These are phyloP conservation scores for Eudemis profundana DNA, from an alignment of 2,888 invertebrate genomes.

Conservation along the genomic window DNA sequence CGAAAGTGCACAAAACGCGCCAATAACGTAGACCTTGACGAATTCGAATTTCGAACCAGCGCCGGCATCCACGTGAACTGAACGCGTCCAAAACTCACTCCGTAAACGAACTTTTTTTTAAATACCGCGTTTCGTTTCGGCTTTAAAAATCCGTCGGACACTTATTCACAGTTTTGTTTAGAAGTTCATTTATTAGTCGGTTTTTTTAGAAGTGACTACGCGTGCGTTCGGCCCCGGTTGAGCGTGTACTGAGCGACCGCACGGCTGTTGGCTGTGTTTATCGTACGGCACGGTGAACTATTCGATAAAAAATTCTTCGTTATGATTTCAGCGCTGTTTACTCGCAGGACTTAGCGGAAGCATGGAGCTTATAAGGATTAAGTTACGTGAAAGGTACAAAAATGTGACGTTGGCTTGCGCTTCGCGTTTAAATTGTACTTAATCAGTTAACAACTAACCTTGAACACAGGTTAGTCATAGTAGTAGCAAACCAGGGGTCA, in stretches of 20 bases:
- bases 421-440: background rate
- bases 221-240: conserved; percentile 72
- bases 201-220: conserved; percentile 57
- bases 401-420: background rate
- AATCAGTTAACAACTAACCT: too few species aligned
- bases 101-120: conserved; percentile 55
- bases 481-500: too few species aligned
- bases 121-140: conserved; percentile 50
- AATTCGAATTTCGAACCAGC: conserved; percentile 67
- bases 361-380: conserved; percentile 39
- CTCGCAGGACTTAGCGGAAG: conserved; percentile 49
- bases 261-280: conserved; percentile 72
- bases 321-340: conserved; percentile 70
- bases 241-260: conserved; percentile 71
- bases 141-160: conserved; percentile 52
- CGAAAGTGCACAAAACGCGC: conserved; percentile 65
- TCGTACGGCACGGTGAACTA: conserved; percentile 66
- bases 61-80: conserved; percentile 65
- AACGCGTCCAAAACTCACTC: conserved; percentile 64
- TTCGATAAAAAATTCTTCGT: conserved; percentile 67
- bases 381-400: conserved; percentile 38
- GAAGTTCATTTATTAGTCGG: conserved; percentile 52
- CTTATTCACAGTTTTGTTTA: conserved; percentile 53
- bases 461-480: too few species aligned
- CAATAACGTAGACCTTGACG: conserved; percentile 70